Percentiles rank a stretch among this genome's conserved stretches.
Evolutionary conservation across 2,888 invertebrate genomes (phyloP).

Genomic region (Drosophila kambysellisi): DNA sequence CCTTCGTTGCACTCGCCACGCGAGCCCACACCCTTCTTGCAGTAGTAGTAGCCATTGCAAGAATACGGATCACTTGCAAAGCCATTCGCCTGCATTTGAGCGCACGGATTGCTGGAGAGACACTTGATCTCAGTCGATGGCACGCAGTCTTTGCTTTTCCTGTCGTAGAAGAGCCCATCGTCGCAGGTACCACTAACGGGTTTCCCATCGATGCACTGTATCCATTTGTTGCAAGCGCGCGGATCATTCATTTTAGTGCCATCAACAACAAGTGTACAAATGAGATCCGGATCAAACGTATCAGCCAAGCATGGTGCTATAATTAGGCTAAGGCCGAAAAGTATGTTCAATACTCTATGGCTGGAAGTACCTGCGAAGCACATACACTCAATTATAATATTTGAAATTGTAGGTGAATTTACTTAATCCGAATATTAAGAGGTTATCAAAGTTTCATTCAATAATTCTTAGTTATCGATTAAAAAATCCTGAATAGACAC

Average conservation of each 20-base stretch:
- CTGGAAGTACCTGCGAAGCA: slow-evolving; percentile 11
- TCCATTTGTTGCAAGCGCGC: slow-evolving; percentile 73
- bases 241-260: slow-evolving; percentile 82
- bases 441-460: background rate
- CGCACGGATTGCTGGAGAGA: slow-evolving; percentile 78
- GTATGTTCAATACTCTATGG: background rate
- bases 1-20: slow-evolving; percentile 68
- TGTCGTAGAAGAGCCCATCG: slow-evolving; percentile 68
- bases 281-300: slow-evolving; percentile 67
- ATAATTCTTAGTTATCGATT: background rate
- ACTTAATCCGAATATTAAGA: background rate
- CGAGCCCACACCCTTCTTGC: slow-evolving; percentile 61
- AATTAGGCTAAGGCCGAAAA: slow-evolving; percentile 14
- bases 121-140: slow-evolving; percentile 59
- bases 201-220: slow-evolving; percentile 69
- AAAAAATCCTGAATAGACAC: background rate
- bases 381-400: background rate
- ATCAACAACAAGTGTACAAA: slow-evolving; percentile 68
- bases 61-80: slow-evolving; percentile 78
- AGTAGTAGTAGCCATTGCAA: slow-evolving; percentile 81
- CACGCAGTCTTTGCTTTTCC: slow-evolving; percentile 63
- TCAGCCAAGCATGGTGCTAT: background rate
- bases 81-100: slow-evolving; percentile 50
- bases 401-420: background rate
- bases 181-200: slow-evolving; percentile 71